A percentile compares a stretch with the other conserved stretches of the same genome.
These are phyloP conservation scores for Solea senegalensis DNA, from an alignment of 2,113 vertebrate species.

Conservation along the genomic window DNA sequence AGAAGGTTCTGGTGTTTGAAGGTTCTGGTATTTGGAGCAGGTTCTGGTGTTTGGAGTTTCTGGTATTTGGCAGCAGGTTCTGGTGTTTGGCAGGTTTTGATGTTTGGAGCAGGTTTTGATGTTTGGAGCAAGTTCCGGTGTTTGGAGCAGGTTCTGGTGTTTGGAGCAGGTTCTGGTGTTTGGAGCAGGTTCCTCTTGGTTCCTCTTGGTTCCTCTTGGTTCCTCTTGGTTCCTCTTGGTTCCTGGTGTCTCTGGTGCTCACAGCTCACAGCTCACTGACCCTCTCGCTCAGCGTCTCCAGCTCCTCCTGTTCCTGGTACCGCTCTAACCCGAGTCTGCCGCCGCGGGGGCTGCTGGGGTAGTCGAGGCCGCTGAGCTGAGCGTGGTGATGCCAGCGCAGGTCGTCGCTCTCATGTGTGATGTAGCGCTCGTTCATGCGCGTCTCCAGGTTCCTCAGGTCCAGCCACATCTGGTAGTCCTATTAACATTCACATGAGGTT, in stretches of 20 bases:
- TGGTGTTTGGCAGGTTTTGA: too few relatives aligned
- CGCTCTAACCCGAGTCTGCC: slow-evolving; percentile 79
- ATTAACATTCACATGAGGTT: slow-evolving; percentile 16
- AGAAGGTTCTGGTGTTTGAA: too few relatives aligned
- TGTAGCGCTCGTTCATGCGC: slow-evolving; percentile 92
- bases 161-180: too few relatives aligned
- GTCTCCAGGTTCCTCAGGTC: slow-evolving; percentile 93
- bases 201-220: too few relatives aligned
- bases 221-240: background rate
- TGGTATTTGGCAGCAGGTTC: too few relatives aligned
- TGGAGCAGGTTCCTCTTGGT: too few relatives aligned
- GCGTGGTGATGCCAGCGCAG: slow-evolving; percentile 92
- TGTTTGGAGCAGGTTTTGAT: too few relatives aligned
- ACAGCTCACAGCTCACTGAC: slow-evolving; percentile 85
- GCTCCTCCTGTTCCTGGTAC: slow-evolving; percentile 87
- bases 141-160: too few relatives aligned
- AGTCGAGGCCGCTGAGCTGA: slow-evolving; percentile 87
- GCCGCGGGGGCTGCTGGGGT: slow-evolving; percentile 79
- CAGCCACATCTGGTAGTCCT: slow-evolving; percentile 98
- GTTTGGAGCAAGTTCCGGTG: too few relatives aligned
- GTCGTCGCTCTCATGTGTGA: slow-evolving; percentile 98
- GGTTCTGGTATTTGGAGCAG: too few relatives aligned
- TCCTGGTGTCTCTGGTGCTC: background rate
- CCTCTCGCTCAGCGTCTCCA: slow-evolving; percentile 93
- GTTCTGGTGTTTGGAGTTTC: too few relatives aligned